Base-by-base conservation (phyloP, 2,888 invertebrate genomes). In the Venustoraphidia nigricollis region DNA sequence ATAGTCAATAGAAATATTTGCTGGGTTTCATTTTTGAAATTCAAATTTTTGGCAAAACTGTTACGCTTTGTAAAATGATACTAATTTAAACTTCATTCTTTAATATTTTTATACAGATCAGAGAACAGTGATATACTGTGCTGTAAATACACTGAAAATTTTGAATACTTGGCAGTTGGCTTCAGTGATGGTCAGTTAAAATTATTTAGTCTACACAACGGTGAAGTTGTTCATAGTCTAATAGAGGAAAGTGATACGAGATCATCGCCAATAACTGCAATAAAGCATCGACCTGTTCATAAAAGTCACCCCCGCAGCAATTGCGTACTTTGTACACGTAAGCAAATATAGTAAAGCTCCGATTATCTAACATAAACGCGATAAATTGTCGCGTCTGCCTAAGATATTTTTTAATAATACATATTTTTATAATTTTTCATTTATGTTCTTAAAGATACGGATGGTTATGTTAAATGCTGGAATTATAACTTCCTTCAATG, bases 381-480 rank as follows among this genome's bases (percentile, higher is more conserved):
- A 27, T 27, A 27, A 27, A 6, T 3, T 27, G 4, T 2, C 2
- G 17, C 4, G 17, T 4, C 17, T 17, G 17, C 17, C 3, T n/a
- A n/a, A n/a, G n/a, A n/a, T n/a, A 43, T 27, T 46, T 6, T 36
- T 17, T n/a, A 13, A 9, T 9, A 41, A 10, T 11, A 10, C 50
- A 27, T 36, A n/a, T 41, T n/a, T 34, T 35, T 41, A 41, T 27
- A 27, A 3, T 27, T 27, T 27, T 27, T 27, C 6, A 27, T 27
- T 27, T 27, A 6, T 27, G 27, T 27, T 27, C 27, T 53, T 64
- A 44, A 57, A 81, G 82, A 82, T 69, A 72, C 76, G 4, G 77
- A 76, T 56, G 82, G 82, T 37, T 74, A 71, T 56, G 73, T 83
- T 8, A 81, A 81, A 65, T 76, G 76, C 56, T 83, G 81, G 81